Percentiles rank a stretch among this genome's conserved stretches.
Conservation (phyloP, 2,888 invertebrate genomes). For the Proisotoma minuta region DNA sequence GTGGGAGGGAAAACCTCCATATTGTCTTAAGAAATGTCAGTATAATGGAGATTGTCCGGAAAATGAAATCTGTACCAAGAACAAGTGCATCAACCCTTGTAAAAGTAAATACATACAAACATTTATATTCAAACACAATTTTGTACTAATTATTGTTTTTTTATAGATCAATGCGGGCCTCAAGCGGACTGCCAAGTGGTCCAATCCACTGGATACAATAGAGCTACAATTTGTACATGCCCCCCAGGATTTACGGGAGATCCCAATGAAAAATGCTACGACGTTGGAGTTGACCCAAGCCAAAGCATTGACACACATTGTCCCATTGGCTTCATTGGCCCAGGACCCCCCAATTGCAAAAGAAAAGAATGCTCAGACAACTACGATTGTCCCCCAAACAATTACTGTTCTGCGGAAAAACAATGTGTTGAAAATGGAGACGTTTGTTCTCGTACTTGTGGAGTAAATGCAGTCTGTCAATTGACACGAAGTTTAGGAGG, state of each 20-base stretch:
- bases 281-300: constrained; percentile 13
- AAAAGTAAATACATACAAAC: constrained; percentile 17
- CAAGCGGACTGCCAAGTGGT: constrained; percentile 26
- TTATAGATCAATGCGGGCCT: constrained; percentile 27
- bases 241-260: constrained; percentile 25
- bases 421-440: constrained; percentile 8
- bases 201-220: constrained; percentile 12
- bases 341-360: constrained; percentile 23
- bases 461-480: constrained; percentile 20
- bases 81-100: constrained; percentile 30
- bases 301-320: neutral
- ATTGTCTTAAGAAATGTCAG: constrained; percentile 26
- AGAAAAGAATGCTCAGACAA: constrained; percentile 21
- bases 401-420: constrained; percentile 6
- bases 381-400: constrained; percentile 17
- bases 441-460: constrained; percentile 20
- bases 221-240: constrained; percentile 30
- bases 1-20: constrained; percentile 29
- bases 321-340: constrained; percentile 29
- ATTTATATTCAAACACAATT: neutral
- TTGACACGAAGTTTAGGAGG: constrained; percentile 6
- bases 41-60: constrained; percentile 21
- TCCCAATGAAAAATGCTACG: constrained; percentile 26
- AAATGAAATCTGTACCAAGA: constrained; percentile 27
- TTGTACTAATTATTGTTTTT: neutral